Evolutionary conservation across 2,888 invertebrate genomes (phyloP).

Genomic region (Cephus spinipes): DNA sequence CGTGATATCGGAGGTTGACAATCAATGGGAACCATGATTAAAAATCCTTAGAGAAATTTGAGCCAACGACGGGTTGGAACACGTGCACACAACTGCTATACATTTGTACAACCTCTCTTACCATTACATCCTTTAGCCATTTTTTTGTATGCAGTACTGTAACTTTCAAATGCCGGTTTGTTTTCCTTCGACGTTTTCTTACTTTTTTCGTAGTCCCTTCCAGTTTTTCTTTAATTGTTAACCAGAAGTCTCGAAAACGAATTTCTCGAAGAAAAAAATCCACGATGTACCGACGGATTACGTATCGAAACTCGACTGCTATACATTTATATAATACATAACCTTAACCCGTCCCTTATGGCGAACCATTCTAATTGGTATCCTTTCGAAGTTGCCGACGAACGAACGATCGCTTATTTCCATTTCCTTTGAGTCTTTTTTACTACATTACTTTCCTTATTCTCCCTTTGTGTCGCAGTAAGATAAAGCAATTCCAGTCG

Average conservation of each 20-base stretch:
- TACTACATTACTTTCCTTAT: conserved; percentile 54
- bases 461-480: conserved; percentile 49
- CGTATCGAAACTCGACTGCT: background rate
- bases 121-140: conserved; percentile 29
- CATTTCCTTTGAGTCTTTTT: conserved; percentile 14
- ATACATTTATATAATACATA: background rate
- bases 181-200: background rate
- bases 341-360: background rate
- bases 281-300: background rate
- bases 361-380: background rate
- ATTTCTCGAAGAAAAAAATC: background rate
- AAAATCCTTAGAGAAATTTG: background rate
- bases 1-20: background rate
- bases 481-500: conserved; percentile 37
- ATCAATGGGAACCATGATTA: background rate
- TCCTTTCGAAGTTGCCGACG: background rate
- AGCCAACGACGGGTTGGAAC: background rate
- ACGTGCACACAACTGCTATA: conserved; percentile 43
- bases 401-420: background rate
- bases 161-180: background rate
- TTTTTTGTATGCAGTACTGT: background rate
- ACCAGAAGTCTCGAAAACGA: background rate
- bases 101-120: conserved; percentile 60
- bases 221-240: background rate
- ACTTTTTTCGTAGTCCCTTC: background rate